Evolutionary conservation across 2,797 vertebrate genomes (phyloP).

Genomic region (Galago senegalensis): DNA sequence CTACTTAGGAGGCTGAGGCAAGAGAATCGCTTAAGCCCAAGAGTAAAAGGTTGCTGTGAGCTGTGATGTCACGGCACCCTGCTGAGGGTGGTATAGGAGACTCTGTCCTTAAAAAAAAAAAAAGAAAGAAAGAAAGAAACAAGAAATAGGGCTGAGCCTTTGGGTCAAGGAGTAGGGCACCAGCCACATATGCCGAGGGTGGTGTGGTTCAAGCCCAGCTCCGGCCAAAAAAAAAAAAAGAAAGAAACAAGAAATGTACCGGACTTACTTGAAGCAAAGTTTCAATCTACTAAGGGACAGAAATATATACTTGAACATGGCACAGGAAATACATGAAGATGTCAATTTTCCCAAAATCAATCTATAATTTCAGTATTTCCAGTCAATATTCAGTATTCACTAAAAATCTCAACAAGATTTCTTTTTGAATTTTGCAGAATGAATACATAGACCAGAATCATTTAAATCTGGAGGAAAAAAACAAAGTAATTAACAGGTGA

Average conservation of each 20-base stretch:
- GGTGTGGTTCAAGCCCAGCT: too few relatives aligned
- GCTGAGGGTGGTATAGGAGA: too few relatives aligned
- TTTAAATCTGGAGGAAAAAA: neutral
- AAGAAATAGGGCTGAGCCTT: too few relatives aligned
- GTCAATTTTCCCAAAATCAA: constrained; percentile 54
- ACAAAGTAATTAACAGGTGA: neutral
- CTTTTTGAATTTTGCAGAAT: constrained; percentile 50
- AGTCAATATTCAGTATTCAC: constrained; percentile 20
- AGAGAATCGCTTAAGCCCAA: too few relatives aligned
- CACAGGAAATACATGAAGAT: neutral
- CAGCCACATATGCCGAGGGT: too few relatives aligned
- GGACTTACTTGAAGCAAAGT: constrained; percentile 40
- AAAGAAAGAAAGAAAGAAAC: too few relatives aligned
- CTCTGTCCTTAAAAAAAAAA: too few relatives aligned
- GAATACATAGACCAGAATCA: neutral
- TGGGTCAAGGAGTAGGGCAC: too few relatives aligned
- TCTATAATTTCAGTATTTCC: constrained; percentile 17
- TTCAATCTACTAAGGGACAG: constrained; percentile 16
- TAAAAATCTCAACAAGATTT: constrained; percentile 43
- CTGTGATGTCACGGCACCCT: neutral
- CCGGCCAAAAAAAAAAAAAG: too few relatives aligned
- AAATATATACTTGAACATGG: constrained; percentile 41
- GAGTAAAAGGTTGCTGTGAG: too few relatives aligned
- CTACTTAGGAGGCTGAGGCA: too few relatives aligned
- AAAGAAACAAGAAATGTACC: neutral